A percentile compares a stretch with the other conserved stretches of the same genome.
Evolutionary conservation across 64 coral and sea anemone genomes (phyloP).

Genomic region (Platygyra sinensis): DNA sequence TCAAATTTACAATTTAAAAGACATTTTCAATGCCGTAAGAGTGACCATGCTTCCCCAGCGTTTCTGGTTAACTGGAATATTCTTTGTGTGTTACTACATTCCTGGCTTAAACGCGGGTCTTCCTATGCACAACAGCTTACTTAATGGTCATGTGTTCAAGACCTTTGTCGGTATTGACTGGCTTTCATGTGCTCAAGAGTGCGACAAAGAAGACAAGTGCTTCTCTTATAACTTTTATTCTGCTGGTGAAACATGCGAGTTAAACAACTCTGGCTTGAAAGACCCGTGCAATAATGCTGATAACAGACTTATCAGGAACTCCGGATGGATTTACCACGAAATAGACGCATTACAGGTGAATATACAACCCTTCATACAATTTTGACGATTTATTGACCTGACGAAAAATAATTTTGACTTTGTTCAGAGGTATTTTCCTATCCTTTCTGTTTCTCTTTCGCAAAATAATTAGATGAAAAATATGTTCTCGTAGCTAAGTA

Average conservation of each 20-base stretch:
- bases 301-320: background rate
- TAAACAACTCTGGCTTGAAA: background rate
- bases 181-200: conserved; percentile 22
- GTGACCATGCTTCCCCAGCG: background rate
- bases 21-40: background rate
- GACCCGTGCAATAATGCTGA: background rate
- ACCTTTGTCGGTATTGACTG: background rate
- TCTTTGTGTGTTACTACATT: background rate
- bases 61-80: background rate
- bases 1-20: background rate
- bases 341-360: background rate
- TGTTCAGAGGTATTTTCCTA: background rate
- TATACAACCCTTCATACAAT: too few relatives aligned
- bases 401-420: background rate
- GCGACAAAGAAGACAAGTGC: background rate
- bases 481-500: background rate
- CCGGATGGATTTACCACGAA: conserved; percentile 10
- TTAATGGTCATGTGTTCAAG: background rate
- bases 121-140: background rate
- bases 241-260: background rate
- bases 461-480: background rate
- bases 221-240: background rate
- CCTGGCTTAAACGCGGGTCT: background rate
- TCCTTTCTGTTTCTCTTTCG: too few relatives aligned
- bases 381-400: too few relatives aligned